phyloP scores from a whole-genome alignment of 2,113 vertebrate genomes.

The Calidris pugnax region DNA sequence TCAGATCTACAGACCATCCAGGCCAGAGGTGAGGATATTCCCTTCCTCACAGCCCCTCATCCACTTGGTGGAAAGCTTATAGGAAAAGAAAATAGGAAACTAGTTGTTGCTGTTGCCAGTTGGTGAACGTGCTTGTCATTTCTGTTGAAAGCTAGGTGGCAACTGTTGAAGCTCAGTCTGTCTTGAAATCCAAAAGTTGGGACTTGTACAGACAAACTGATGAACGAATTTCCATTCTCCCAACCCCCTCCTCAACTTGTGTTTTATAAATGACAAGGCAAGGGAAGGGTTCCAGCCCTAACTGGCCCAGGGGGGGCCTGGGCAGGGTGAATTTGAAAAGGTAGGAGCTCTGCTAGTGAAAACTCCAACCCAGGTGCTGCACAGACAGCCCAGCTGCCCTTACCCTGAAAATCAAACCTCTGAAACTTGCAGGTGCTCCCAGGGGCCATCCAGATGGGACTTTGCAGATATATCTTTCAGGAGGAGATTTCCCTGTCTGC shows the following conservation, averaged over 20 bases:
- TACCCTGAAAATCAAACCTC: not conserved
- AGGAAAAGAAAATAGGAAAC: not conserved
- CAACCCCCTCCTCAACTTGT: not conserved
- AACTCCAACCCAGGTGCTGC: not conserved
- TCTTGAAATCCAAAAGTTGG: not conserved
- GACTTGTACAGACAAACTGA: not conserved
- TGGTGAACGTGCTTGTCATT: not conserved
- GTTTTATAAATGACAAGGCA: not conserved
- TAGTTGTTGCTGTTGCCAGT: not conserved
- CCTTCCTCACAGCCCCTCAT: not conserved
- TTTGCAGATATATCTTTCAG: not conserved
- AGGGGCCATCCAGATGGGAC: not conserved
- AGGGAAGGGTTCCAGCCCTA: not conserved
- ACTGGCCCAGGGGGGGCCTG: not conserved
- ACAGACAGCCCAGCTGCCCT: not conserved
- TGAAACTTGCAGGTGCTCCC: not conserved
- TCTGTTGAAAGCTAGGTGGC: conserved; percentile 7
- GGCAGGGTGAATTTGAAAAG: not conserved
- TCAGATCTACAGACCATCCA: not conserved
- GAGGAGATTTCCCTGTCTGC: not conserved
- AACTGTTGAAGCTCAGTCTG: not conserved
- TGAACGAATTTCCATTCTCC: not conserved
- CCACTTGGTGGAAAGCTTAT: not conserved
- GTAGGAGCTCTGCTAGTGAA: not conserved
- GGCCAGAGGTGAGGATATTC: not conserved